A percentile compares a stretch with the other conserved stretches of the same genome.
Evolutionary conservation across 2,797 vertebrate genomes (phyloP).

Genomic region (Channallabes apus): DNA sequence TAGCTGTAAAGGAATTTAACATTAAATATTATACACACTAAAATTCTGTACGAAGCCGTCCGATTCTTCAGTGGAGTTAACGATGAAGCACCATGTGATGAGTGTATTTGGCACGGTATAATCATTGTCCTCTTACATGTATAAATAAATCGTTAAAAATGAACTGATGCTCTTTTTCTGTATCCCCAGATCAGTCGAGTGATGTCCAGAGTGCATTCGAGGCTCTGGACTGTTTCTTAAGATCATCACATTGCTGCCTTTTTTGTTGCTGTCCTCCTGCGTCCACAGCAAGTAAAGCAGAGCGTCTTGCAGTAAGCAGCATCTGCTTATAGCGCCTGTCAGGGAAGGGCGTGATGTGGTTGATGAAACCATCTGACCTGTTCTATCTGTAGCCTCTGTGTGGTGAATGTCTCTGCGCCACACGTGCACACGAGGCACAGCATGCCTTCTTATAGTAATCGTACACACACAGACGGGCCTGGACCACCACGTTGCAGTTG

Average conservation of each 20-base stretch:
- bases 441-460: conserved; percentile 92
- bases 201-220: conserved; percentile 7
- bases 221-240: neutral
- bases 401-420: conserved; percentile 73
- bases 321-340: neutral
- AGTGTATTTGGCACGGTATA: conserved; percentile 11
- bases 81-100: neutral
- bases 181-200: conserved; percentile 5
- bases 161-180: neutral
- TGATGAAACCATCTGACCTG: neutral
- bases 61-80: conserved; percentile 5
- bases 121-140: neutral
- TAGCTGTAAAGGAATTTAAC: neutral
- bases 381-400: conserved; percentile 80
- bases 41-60: neutral
- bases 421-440: conserved; percentile 86
- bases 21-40: conserved; percentile 16
- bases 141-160: conserved; percentile 16
- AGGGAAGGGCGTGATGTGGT: neutral
- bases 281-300: neutral
- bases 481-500: conserved; percentile 97
- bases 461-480: conserved; percentile 94
- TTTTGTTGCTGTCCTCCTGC: neutral
- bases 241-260: neutral
- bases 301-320: neutral